A percentile compares a stretch with the other conserved stretches of the same genome.
Evolutionary conservation across 2,113 vertebrate genomes (phyloP).

Genomic region (Lepidothrix coronata): DNA sequence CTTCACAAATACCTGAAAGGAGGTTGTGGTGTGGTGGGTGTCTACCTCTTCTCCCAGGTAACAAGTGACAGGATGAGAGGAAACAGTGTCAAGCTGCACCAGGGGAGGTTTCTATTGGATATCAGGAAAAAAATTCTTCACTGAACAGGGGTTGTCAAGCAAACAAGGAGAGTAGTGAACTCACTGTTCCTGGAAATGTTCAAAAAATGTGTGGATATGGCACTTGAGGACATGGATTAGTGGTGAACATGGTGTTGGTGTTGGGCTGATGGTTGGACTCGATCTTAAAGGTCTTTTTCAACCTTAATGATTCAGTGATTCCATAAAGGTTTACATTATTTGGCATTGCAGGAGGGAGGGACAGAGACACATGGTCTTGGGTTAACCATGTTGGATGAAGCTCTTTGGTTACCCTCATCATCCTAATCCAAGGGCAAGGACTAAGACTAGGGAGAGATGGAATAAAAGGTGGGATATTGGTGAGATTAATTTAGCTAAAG

Average conservation of each 20-base stretch:
- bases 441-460: background rate
- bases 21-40: background rate
- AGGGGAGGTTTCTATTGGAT: background rate
- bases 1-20: background rate
- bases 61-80: background rate
- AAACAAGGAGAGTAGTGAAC: too few relatives aligned
- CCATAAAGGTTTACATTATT: background rate
- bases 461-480: background rate
- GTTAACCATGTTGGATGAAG: background rate
- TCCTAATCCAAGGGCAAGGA: background rate
- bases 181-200: background rate
- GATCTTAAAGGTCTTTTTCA: background rate
- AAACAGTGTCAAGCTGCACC: background rate
- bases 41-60: background rate
- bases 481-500: background rate
- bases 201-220: background rate
- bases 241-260: background rate
- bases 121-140: background rate
- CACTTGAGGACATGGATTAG: accelerated
- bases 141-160: too few relatives aligned
- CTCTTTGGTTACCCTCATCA: background rate
- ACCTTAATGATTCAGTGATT: background rate
- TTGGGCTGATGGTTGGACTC: background rate
- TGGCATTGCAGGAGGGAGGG: background rate
- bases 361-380: background rate